These are phyloP conservation scores for Cottus gobio DNA, from an alignment of 2,113 vertebrate species.

Conservation along the genomic window DNA sequence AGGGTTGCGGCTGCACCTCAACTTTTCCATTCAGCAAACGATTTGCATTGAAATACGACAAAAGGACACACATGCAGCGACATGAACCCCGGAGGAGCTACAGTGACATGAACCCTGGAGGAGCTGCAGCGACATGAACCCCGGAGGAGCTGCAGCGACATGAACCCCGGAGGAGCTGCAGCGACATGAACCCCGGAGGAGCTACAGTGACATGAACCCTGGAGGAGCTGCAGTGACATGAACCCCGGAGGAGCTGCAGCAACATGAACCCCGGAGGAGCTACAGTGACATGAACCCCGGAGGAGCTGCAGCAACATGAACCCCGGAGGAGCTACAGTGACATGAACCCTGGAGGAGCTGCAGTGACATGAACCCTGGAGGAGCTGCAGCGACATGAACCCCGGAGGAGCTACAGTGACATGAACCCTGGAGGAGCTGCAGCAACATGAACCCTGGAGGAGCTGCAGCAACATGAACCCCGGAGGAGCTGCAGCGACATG, in stretches of 20 bases:
- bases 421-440: not conserved
- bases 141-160: not conserved
- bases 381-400: too few species aligned
- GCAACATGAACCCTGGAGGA: too few species aligned
- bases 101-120: too few species aligned
- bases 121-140: too few species aligned
- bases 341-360: not conserved
- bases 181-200: too few species aligned
- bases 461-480: too few species aligned
- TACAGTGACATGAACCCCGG: too few species aligned
- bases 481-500: not conserved
- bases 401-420: not conserved
- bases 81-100: not conserved
- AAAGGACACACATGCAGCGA: not conserved
- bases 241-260: not conserved
- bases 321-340: not conserved
- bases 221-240: not conserved
- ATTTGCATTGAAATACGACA: not conserved
- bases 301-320: not conserved
- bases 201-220: too few species aligned
- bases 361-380: too few species aligned
- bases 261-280: not conserved
- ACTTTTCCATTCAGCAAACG: not conserved
- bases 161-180: not conserved
- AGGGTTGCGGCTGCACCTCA: not conserved